Evolutionary conservation across 2,797 vertebrate species (phyloP), one percentile per base, ranked within the genome.

Genomic region (Gymnothorax javanicus): DNA sequence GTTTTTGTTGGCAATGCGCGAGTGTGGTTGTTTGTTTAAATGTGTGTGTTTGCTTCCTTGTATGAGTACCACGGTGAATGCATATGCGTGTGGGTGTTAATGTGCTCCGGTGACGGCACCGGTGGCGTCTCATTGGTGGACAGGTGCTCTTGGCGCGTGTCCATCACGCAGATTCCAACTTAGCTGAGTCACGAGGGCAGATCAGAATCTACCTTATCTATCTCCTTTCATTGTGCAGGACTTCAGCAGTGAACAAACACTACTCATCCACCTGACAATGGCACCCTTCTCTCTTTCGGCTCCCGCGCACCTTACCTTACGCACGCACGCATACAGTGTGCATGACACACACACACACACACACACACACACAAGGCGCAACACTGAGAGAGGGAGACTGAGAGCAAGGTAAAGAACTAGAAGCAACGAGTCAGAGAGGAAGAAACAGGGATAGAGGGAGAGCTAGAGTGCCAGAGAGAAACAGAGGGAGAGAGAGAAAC

Each of bases 101-200:
- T 13, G 7, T 84, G 82, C 64, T 75, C 82, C 64, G 83, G 81
- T 60, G 81, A 83, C 82, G 15, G 33, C 56, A n/a, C 64, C 43
- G 17, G 7, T 52, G 54, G 64, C 27, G 7, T 91, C 86, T 88
- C 58, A 91, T 89, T 90, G 89, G 92, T 89, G 56, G 89, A 91
- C 92, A 93, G 93, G 93, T 94, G 93, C 86, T 90, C 84, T 90
- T 93, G 93, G 92, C 88, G 67, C 69, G 52, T 25, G 83, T 91
- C 91, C 93, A 84, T 93, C 27, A 59, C 59, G 59, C 57, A 58
- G 91, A 95, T 96, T 95, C 94, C 90, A 94, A 87, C 90, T 93
- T 92, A 90, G 91, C 91, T 95, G 91, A 93, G 93, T 95, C 94
- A 95, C 91, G 91, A 91, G 87, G 92, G 86, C 89, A 90, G 92